Conservation (phyloP, 2,113 vertebrate species). For the Petrocephalus zakoni region DNA sequence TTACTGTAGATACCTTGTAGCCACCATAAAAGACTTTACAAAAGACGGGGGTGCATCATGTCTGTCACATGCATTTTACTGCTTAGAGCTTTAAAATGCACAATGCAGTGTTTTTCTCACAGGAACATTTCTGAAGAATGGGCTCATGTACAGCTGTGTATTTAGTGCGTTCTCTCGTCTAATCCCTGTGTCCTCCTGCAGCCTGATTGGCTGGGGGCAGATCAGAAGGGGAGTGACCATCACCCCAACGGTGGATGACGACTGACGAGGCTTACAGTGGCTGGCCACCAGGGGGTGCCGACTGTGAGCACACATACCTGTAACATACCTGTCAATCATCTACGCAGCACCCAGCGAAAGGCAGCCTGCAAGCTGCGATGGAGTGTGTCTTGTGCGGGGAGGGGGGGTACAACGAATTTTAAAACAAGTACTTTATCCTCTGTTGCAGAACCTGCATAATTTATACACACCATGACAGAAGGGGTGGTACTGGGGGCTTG, state of each 20-base stretch:
- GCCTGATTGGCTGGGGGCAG: slow-evolving; percentile 98
- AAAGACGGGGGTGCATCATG: background rate
- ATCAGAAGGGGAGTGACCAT: slow-evolving; percentile 99
- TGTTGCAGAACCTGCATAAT: slow-evolving; percentile 56
- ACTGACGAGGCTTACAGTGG: slow-evolving; percentile 62
- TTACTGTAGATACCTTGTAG: background rate
- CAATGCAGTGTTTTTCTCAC: background rate
- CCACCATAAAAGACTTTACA: background rate
- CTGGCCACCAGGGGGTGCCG: background rate
- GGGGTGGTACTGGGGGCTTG: slow-evolving; percentile 24
- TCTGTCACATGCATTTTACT: background rate
- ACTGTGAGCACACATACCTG: slow-evolving; percentile 27
- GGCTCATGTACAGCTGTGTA: background rate
- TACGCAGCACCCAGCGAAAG: background rate
- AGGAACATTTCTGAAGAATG: background rate
- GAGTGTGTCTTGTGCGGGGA: slow-evolving; percentile 11
- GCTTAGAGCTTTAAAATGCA: background rate
- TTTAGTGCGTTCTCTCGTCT: background rate
- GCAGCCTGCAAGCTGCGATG: slow-evolving; percentile 2
- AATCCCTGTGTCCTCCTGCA: slow-evolving; percentile 43
- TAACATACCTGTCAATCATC: slow-evolving; percentile 29
- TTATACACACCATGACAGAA: slow-evolving; percentile 48
- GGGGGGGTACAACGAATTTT: slow-evolving; percentile 16
- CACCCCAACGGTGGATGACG: slow-evolving; percentile 94
- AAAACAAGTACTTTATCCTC: slow-evolving; percentile 44